Evolutionary conservation across 1,140 invertebrate species (phyloP).

Genomic region (Hormaphis cornu): DNA sequence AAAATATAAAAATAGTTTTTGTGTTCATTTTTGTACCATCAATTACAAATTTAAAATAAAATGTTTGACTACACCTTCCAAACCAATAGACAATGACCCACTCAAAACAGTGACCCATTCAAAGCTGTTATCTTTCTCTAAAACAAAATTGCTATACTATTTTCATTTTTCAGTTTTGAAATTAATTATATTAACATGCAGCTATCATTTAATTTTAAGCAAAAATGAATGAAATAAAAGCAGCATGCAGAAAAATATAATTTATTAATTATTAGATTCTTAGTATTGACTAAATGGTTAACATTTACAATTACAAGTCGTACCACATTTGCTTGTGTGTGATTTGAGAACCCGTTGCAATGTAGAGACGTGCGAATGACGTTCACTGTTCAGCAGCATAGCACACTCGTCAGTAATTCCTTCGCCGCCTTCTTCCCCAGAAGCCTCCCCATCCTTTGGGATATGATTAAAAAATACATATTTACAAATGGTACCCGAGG

Average conservation of each 20-base stretch:
- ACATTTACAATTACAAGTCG: conserved; percentile 9
- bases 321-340: conserved; percentile 33
- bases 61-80: no score
- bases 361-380: conserved; percentile 26
- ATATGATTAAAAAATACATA: conserved; percentile 36
- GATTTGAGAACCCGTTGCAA: conserved; percentile 34
- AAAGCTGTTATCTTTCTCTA: no score
- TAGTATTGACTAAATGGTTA: neutral
- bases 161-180: no score
- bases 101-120: no score
- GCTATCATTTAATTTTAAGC: neutral
- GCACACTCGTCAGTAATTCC: conserved; percentile 78
- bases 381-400: conserved; percentile 61
- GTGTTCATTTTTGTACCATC: no score
- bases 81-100: no score
- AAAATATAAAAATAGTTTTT: no score
- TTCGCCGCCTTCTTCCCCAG: conserved; percentile 48
- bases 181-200: neutral
- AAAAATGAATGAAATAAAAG: neutral
- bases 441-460: conserved; percentile 54
- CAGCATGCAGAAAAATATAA: neutral
- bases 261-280: neutral
- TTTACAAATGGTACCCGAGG: conserved; percentile 33
- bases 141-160: no score
- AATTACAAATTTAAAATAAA: no score